Evolutionary conservation across 1,140 invertebrate genomes (phyloP), one percentile per base, ranked within the genome.

Genomic region (Aphaenogaster rudis): DNA sequence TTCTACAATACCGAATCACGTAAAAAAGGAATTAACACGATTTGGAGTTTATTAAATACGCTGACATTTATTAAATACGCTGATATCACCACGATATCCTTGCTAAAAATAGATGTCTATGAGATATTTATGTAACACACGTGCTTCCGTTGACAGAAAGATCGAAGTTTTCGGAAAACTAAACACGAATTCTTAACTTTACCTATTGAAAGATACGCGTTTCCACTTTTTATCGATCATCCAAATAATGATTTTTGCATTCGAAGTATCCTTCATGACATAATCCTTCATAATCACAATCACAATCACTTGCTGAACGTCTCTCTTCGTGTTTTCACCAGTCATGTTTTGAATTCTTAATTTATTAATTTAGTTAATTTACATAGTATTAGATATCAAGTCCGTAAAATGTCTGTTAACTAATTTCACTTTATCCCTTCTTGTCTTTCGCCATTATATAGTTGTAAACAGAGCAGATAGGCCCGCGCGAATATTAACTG

Each of bases 401-500:
- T 69, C 0, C 33, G 3, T 28, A 52, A 42, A 52, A 8, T 50
- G 28, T 74, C 15, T 78, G 39, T 28, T 61, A 48, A 36, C 4
- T 78, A 79, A 64, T 64, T 69, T 80, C 36, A 80, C 48, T 54
- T 80, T 28, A 21, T 66, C 5, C 3, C 48, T 80, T 39, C 17
- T 36, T 45, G 8, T 39, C 36, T 42, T 0, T 72, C 13, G 3
- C 2, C 3, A 4, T 79, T 17, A 59, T 36, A 45, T 36, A 59
- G 48, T 3, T 13, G 45, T 48, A 63, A 13, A 79, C 11, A 11
- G 13, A 36, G 3, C 5, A 71, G 15, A 81, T 57, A 54, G n/a
- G 3, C 28, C 28, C 28, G 28, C 28, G 9, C 28, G 39, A 82
- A 9, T 39, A 11, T 39, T 39, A 59, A 45, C 17, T 13, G 6